Percentiles rank a stretch among this genome's conserved stretches.
These are phyloP conservation scores for Poecile atricapillus DNA, from an alignment of 2,113 vertebrate genomes.

Conservation along the genomic window DNA sequence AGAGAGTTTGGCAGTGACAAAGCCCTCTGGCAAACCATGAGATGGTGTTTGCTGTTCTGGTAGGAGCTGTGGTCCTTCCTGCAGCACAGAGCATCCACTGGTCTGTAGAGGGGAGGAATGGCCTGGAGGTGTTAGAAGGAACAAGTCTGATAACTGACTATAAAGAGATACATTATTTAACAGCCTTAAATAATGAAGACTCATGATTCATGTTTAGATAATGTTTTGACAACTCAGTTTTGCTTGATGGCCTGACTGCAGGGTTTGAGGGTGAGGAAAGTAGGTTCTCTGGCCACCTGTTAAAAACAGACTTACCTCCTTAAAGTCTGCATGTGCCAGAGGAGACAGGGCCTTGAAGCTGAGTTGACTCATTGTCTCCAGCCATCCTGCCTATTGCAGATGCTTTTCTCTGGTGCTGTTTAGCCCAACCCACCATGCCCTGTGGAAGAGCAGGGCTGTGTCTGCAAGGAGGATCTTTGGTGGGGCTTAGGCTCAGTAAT, in stretches of 20 bases:
- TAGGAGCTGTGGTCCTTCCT: background rate
- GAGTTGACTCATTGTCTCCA: background rate
- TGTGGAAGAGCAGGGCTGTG: background rate
- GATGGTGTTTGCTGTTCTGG: background rate
- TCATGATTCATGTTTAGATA: background rate
- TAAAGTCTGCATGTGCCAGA: background rate
- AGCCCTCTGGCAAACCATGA: background rate
- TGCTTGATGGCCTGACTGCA: background rate
- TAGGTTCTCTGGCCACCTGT: background rate
- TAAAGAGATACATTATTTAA: background rate
- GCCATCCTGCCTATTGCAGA: background rate
- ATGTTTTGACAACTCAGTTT: background rate
- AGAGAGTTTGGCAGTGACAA: background rate
- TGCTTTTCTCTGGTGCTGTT: background rate
- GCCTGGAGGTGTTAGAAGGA: fast-evolving
- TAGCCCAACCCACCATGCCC: background rate
- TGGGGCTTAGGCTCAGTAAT: background rate
- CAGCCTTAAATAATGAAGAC: background rate
- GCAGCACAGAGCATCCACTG: background rate
- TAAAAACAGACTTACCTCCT: background rate
- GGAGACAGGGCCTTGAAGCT: background rate
- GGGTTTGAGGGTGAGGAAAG: background rate
- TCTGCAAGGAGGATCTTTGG: background rate
- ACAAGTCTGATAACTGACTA: background rate
- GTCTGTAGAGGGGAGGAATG: background rate